Base-by-base conservation (phyloP, 2,888 invertebrate species). In the Hybos culiciformis region DNA sequence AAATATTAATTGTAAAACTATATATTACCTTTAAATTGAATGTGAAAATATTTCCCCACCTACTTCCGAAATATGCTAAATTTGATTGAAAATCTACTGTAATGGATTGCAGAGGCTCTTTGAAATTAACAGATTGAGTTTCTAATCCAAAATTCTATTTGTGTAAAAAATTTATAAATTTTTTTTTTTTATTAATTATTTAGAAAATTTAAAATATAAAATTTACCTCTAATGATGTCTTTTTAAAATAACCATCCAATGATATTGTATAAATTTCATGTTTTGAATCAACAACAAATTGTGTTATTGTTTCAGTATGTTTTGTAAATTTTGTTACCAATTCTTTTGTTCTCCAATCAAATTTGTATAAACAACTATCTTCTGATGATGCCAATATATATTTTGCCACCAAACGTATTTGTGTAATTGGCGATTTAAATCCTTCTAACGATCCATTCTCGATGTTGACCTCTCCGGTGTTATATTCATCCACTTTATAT, bases 71-170 rank as follows among this genome's bases (percentile, higher is more conserved):
- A 54, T 77, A 85, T 29, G 83, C 71, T 5, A 71, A 73, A 49
- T 75, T 76, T 83, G 83, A 84, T 2, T 75, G 72, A 21, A 75
- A 67, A 51, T 83, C 83, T n/a, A n/a, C n/a, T n/a, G n/a, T n/a
- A 73, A 84, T 78, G 15, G 83, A 80, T 56, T 83, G 83, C 47
- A 83, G 71, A 0, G 80, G 77, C 40, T 66, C 65, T 47, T 61
- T 58, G 1, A 66, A 45, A 46, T 66, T 59, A 0, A 59, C 46
- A 3, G 60, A 56, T 21, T 59, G 58, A 32, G 57, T 46, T 14
- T 63, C 59, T 11, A 57, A 50, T 15, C 60, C 59, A 42, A 64
- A 53, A 42, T 62, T 60, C 66, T 66, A 37, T 8, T 32, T 46
- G 15, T 21, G 43, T 19, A 19, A 47, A 37, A 33, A 18, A 37